These are phyloP conservation scores for Sinocyclocheilus grahami DNA, from an alignment of 2,113 vertebrate genomes.

Conservation along the genomic window DNA sequence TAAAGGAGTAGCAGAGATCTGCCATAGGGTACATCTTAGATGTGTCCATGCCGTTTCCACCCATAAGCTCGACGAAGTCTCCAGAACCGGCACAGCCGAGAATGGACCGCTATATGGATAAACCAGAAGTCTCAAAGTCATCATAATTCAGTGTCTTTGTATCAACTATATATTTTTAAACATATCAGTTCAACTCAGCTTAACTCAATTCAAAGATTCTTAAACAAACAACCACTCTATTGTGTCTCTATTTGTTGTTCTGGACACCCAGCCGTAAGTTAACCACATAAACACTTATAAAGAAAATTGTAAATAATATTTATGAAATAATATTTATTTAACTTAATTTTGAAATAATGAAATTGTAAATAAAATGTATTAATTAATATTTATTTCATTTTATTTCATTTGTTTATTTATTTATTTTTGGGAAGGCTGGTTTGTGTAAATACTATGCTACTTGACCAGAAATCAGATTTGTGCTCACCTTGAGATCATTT, in stretches of 20 bases:
- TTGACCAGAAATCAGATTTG: slow-evolving; percentile 59
- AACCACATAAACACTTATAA: too few relatives aligned
- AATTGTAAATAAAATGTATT: too few relatives aligned
- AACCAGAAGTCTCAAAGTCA: not conserved
- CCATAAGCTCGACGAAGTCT: slow-evolving; percentile 91
- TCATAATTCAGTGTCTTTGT: not conserved
- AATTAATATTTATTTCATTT: not conserved
- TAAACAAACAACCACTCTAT: too few relatives aligned
- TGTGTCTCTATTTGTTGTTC: not conserved
- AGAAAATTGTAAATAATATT: too few relatives aligned
- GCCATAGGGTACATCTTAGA: slow-evolving; percentile 91
- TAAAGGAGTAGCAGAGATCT: slow-evolving; percentile 89
- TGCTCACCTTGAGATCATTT: slow-evolving; percentile 78
- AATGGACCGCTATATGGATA: slow-evolving; percentile 76
- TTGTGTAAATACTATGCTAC: not conserved
- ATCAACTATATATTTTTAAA: not conserved
- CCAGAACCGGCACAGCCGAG: slow-evolving; percentile 81
- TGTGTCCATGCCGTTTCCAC: slow-evolving; percentile 88
- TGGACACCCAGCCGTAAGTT: not conserved
- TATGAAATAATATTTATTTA: too few relatives aligned
- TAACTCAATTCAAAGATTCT: not conserved
- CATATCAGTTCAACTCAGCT: not conserved
- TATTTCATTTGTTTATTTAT: not conserved
- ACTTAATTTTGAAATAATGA: too few relatives aligned
- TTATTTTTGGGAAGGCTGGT: not conserved